A percentile compares a stretch with the other conserved stretches of the same genome.
These are phyloP conservation scores for Theodoxus fluviatilis DNA, from an alignment of 2,888 invertebrate species.

Conservation along the genomic window DNA sequence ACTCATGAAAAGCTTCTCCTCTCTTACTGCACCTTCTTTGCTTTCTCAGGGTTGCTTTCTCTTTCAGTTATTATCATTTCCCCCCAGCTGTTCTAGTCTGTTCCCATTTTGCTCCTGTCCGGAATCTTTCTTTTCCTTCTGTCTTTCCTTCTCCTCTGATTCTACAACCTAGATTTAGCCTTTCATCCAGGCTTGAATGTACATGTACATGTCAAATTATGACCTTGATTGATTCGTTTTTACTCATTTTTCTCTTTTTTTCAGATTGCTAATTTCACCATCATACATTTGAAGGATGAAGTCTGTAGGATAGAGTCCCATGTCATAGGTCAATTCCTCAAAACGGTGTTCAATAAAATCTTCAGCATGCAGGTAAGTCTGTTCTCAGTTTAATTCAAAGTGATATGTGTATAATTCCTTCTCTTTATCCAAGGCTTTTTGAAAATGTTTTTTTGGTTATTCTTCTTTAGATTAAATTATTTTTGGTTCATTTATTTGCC, in stretches of 20 bases:
- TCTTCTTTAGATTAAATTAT: background rate
- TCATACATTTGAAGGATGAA: constrained; percentile 83
- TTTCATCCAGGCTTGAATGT: background rate
- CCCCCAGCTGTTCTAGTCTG: background rate
- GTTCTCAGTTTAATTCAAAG: background rate
- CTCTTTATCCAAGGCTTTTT: background rate
- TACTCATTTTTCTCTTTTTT: constrained; percentile 41
- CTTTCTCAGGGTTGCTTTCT: too few relatives aligned
- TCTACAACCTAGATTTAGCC: background rate
- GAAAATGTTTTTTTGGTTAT: background rate
- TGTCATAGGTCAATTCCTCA: constrained; percentile 83
- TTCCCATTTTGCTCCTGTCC: background rate
- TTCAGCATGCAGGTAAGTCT: constrained; percentile 80
- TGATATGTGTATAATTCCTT: background rate
- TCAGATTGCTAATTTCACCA: constrained; percentile 82
- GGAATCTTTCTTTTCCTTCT: background rate
- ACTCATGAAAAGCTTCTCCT: too few relatives aligned
- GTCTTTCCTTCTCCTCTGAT: too few relatives aligned
- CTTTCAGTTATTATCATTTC: too few relatives aligned
- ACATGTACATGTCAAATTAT: background rate
- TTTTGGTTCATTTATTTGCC: background rate
- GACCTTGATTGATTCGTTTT: background rate
- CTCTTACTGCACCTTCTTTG: too few relatives aligned
- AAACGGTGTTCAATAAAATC: constrained; percentile 82
- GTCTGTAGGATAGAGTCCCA: constrained; percentile 82